These are phyloP conservation scores for Trichonephila clavipes DNA, from an alignment of 1,140 invertebrate species.

Conservation along the genomic window DNA sequence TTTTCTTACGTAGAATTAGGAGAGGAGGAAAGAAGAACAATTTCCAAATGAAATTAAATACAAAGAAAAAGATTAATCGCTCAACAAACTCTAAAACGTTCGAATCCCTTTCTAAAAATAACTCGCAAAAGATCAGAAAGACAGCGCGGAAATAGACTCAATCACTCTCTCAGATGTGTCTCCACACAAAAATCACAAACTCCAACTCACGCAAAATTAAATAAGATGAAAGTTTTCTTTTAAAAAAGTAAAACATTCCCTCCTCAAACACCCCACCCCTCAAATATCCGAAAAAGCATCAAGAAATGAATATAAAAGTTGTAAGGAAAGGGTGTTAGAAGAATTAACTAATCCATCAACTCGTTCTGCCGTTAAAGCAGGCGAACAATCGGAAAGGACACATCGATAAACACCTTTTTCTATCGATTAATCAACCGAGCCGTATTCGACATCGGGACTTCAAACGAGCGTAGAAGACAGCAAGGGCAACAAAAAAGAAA, in stretches of 20 bases:
- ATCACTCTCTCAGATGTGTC: not conserved
- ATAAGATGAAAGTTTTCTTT: conserved; percentile 3
- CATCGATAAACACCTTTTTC: conserved; percentile 76
- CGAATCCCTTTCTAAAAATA: not conserved
- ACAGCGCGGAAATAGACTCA: not conserved
- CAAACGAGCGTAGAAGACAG: conserved; percentile 1
- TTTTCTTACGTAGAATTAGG: too few species aligned
- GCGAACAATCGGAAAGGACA: conserved; percentile 67
- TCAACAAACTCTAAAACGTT: not conserved
- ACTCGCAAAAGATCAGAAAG: not conserved
- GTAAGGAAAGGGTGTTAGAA: conserved; percentile 65
- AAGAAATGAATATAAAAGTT: conserved; percentile 21
- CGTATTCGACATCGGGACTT: conserved; percentile 58
- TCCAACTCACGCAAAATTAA: conserved; percentile 37
- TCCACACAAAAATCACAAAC: conserved; percentile 33
- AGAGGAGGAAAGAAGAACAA: too few species aligned
- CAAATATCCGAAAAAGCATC: not conserved
- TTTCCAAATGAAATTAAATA: not conserved
- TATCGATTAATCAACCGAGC: conserved; percentile 70
- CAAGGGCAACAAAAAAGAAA: not conserved
- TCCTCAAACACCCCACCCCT: conserved; percentile 17
- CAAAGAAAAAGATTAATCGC: not conserved
- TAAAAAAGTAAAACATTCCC: not conserved
- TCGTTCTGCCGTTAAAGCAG: not conserved
- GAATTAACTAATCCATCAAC: conserved; percentile 76